A percentile compares a stretch with the other conserved stretches of the same genome.
phyloP scores from a whole-genome alignment of 1,140 invertebrate genomes.

The Nasonia giraulti region DNA sequence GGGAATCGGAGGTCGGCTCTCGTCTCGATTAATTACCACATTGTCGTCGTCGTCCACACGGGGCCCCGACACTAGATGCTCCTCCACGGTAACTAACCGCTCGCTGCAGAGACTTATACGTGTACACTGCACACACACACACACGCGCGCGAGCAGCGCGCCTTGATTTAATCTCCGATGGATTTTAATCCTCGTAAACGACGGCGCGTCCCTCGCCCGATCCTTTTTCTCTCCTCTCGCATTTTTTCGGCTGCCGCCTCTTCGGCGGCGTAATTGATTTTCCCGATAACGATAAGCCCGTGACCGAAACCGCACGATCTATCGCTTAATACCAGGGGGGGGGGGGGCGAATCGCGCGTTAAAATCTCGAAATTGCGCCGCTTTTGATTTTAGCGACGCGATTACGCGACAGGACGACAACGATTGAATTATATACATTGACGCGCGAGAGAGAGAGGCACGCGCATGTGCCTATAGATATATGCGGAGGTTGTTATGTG shows the following conservation, averaged over 20 bases:
- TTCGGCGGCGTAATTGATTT: conserved; percentile 55
- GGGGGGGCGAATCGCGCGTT: conserved; percentile 18
- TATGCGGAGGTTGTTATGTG: no score
- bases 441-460: not conserved
- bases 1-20: conserved; percentile 65
- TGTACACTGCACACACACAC: not conserved
- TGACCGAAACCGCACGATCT: conserved; percentile 3
- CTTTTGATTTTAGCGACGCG: conserved; percentile 38
- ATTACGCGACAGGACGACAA: conserved; percentile 6
- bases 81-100: conserved; percentile 63
- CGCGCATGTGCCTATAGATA: not conserved
- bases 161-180: conserved; percentile 66
- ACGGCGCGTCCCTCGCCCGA: conserved; percentile 33
- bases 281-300: conserved; percentile 54
- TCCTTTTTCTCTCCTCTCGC: not conserved
- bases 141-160: conserved; percentile 53
- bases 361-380: conserved; percentile 37
- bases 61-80: conserved; percentile 64
- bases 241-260: conserved; percentile 7
- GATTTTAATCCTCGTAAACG: conserved; percentile 61
- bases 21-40: conserved; percentile 75
- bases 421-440: conserved; percentile 28
- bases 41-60: conserved; percentile 66
- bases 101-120: not conserved
- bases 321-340: conserved; percentile 39